A percentile compares a stretch with the other conserved stretches of the same genome.
phyloP scores from a whole-genome alignment of 1,140 invertebrate species.

The Telenomus remus region DNA sequence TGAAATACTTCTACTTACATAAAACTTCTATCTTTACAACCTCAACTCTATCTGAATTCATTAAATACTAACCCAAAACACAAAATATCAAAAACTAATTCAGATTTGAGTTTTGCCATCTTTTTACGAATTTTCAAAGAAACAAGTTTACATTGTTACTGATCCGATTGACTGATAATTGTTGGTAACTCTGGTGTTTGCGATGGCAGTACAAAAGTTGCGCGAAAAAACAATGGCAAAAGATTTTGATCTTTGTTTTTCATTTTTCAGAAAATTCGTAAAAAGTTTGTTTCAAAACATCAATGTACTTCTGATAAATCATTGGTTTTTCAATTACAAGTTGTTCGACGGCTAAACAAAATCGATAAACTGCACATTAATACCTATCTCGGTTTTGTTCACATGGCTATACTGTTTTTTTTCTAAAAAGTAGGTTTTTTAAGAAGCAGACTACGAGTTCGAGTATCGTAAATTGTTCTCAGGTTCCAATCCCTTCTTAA shows the following conservation, averaged over 20 bases:
- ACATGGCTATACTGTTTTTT: constrained; percentile 18
- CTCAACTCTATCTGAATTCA: constrained; percentile 51
- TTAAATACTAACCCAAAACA: constrained; percentile 5
- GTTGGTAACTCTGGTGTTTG: too few species aligned
- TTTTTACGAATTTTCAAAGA: constrained; percentile 36
- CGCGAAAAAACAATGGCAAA: not conserved
- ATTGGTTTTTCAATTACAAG: constrained; percentile 38
- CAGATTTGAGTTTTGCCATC: constrained; percentile 15
- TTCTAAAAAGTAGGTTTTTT: constrained; percentile 22
- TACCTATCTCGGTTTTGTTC: constrained; percentile 38
- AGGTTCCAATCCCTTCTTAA: too few species aligned
- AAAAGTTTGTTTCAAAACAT: constrained; percentile 20
- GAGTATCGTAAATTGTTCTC: not conserved
- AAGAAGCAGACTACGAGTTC: constrained; percentile 32
- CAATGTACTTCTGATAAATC: constrained; percentile 33
- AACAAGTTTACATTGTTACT: constrained; percentile 9
- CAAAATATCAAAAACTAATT: constrained; percentile 19
- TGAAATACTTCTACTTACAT: constrained; percentile 71
- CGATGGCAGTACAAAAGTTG: constrained; percentile 35
- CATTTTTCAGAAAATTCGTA: constrained; percentile 31
- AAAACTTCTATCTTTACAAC: constrained; percentile 65
- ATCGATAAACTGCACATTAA: constrained; percentile 46
- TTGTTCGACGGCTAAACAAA: constrained; percentile 26
- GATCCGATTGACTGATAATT: constrained; percentile 23
- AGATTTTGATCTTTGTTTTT: not conserved